Evolutionary conservation across 2,113 vertebrate genomes (phyloP).

Genomic region (Scolopax mira): DNA sequence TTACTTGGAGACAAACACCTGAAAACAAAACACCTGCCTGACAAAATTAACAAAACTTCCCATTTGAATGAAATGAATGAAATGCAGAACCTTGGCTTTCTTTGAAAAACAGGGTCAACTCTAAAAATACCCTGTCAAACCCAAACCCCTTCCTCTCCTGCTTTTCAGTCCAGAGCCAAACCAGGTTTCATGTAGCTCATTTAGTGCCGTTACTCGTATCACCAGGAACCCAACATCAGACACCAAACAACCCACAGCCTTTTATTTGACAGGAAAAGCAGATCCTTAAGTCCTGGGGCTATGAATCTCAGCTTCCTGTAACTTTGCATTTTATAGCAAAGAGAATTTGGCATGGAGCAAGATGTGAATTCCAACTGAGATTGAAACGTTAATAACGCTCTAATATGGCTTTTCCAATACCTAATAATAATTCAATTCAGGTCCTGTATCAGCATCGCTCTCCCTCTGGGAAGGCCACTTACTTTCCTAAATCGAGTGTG

Average conservation of each 20-base stretch:
- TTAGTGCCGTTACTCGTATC: background rate
- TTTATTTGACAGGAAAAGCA: background rate
- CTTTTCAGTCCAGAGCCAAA: background rate
- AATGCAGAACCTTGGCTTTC: background rate
- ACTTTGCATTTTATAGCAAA: background rate
- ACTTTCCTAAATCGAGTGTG: background rate
- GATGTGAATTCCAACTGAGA: background rate
- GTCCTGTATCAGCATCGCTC: background rate
- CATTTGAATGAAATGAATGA: background rate
- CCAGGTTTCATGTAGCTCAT: background rate
- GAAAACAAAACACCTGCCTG: background rate
- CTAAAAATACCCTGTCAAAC: background rate
- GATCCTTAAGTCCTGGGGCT: background rate
- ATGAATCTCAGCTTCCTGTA: background rate
- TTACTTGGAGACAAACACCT: background rate
- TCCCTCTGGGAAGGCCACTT: background rate
- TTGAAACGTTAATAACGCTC: background rate
- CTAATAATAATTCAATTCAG: background rate
- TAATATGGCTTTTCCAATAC: background rate
- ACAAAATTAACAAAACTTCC: background rate
- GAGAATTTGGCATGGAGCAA: background rate
- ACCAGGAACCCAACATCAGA: background rate
- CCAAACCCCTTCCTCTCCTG: background rate
- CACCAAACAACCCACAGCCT: background rate
- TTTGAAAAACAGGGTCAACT: background rate